Conservation (phyloP, 2,113 vertebrate species). For the Nothoprocta perdicaria region DNA sequence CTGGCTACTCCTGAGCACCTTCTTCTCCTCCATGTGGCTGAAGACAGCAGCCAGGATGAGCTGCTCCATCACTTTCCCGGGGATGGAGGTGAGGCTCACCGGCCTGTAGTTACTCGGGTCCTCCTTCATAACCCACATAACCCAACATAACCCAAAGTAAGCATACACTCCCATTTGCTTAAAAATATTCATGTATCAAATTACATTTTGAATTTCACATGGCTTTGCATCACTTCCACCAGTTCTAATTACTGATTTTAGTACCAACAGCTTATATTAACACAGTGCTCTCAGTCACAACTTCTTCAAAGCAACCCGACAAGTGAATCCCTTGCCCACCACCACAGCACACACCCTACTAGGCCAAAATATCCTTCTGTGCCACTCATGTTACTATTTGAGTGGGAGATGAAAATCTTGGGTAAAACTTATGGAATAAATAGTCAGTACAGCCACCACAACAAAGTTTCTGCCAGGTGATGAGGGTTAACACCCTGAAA, state of each 20-base stretch:
- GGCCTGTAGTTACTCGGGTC: no score
- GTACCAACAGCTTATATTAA: conserved; percentile 16
- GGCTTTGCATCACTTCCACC: conserved; percentile 21
- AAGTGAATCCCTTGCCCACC: neutral
- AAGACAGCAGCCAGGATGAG: no score
- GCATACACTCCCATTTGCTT: conserved; percentile 13
- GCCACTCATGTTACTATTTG: neutral
- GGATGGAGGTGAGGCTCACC: no score
- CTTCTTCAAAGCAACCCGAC: conserved; percentile 40
- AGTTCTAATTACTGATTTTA: conserved; percentile 50
- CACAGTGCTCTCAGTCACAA: neutral
- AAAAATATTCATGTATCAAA: conserved; percentile 59
- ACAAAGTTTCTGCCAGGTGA: neutral
- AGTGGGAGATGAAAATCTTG: neutral
- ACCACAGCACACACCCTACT: accelerated
- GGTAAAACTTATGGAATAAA: neutral
- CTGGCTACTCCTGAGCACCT: no score
- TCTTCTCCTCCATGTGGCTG: no score
- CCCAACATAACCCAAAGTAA: conserved; percentile 12
- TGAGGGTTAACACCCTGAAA: conserved; percentile 20
- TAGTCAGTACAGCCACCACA: neutral
- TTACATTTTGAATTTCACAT: conserved; percentile 45
- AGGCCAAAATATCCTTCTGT: neutral
- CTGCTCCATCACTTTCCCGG: no score
- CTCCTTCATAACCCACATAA: no score